Conservation (phyloP, 2,888 invertebrate species). For the Podotricha telesiphe region DNA sequence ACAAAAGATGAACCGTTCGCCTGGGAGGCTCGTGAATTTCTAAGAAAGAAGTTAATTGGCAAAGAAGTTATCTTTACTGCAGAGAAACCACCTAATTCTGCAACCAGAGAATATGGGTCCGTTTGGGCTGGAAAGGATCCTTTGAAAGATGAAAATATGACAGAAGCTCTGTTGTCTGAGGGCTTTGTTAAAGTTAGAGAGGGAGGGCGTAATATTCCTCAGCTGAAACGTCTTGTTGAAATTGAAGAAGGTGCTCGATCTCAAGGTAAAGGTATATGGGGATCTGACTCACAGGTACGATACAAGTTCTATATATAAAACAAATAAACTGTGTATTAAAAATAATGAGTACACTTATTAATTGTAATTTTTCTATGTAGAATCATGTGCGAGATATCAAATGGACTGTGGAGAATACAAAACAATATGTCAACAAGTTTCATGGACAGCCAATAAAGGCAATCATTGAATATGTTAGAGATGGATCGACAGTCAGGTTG, state of each 20-base stretch:
- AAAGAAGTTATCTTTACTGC: conserved; percentile 93
- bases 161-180: conserved; percentile 93
- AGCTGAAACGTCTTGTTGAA: conserved; percentile 88
- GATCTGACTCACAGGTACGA: conserved; percentile 67
- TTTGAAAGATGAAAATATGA: conserved; percentile 92
- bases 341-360: neutral
- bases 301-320: neutral
- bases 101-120: conserved; percentile 92
- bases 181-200: conserved; percentile 93
- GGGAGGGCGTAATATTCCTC: conserved; percentile 84
- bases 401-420: conserved; percentile 92
- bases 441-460: conserved; percentile 95
- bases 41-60: conserved; percentile 95
- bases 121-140: conserved; percentile 93
- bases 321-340: neutral
- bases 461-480: conserved; percentile 98
- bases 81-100: conserved; percentile 92
- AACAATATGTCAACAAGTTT: conserved; percentile 90
- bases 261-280: conserved; percentile 94
- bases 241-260: conserved; percentile 95
- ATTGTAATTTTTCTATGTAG: conserved; percentile 53
- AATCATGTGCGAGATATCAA: conserved; percentile 93
- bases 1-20: conserved; percentile 96
- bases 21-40: conserved; percentile 98
- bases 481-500: conserved; percentile 97